These are phyloP conservation scores for Channa maculata DNA, from an alignment of 2,113 vertebrate genomes.

Conservation along the genomic window DNA sequence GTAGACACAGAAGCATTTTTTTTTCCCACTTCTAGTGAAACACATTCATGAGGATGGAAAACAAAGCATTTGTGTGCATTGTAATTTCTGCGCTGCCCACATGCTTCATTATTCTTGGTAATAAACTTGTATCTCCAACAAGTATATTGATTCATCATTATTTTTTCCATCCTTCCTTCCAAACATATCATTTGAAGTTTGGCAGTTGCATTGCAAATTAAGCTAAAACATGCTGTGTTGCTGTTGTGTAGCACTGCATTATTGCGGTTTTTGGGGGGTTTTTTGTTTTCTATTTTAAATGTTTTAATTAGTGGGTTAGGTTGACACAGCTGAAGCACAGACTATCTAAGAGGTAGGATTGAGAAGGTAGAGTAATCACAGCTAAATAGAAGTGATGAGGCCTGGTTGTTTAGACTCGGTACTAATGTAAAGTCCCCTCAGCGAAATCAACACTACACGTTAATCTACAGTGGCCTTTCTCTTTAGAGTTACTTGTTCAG, in stretches of 20 bases:
- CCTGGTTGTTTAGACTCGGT: no score
- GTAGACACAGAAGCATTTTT: neutral
- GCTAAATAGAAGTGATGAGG: no score
- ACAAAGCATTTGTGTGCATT: constrained; percentile 29
- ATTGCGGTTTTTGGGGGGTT: neutral
- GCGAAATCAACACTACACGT: neutral
- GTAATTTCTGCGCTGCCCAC: constrained; percentile 35
- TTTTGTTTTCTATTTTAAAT: no score
- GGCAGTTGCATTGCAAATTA: constrained; percentile 17
- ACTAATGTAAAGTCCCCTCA: no score
- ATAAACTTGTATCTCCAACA: constrained; percentile 31
- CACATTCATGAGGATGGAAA: constrained; percentile 4
- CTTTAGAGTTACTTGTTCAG: neutral
- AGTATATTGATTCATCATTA: constrained; percentile 59
- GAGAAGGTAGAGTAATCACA: no score
- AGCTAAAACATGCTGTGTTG: neutral
- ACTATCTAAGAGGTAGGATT: no score
- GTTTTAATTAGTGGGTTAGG: no score
- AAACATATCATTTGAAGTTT: constrained; percentile 35
- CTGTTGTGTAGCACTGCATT: neutral
- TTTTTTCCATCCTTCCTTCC: constrained; percentile 22
- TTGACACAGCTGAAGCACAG: no score
- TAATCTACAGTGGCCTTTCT: no score
- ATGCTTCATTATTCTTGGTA: constrained; percentile 52
- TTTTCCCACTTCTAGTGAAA: neutral